Evolutionary conservation across 2,888 invertebrate genomes (phyloP), one percentile per base, ranked within the genome.

Genomic region (Carabus problematicus): DNA sequence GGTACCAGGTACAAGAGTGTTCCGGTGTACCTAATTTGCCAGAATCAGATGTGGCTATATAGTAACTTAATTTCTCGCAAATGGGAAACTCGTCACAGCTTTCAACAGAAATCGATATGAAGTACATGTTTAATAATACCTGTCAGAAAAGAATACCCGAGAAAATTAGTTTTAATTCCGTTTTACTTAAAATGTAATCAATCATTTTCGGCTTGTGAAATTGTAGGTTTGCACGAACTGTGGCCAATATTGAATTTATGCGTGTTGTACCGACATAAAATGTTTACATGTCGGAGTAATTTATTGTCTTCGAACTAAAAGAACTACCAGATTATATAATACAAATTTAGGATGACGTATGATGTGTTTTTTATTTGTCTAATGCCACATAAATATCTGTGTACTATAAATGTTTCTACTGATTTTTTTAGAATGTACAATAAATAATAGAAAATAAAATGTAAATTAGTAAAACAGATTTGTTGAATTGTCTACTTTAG

Each of bases 1-100:
- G 63, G 64, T 64, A 56, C 64, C 64, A 55, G 64, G 64, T 16
- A 64, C 64, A 64, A 55, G 12, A 64, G 45, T 19, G 64, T 29
- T 43, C 41, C 12, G 6, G 19, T 39, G 8, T n/a, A 43, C 55
- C 29, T 19, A 64, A 64, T 64, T 64, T 64, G 29, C 56, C n/a
- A 43, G 54, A 29, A 29, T 40, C 54, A 41, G 42, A 63, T 54
- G 63, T 54, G 18, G 29, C 29, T 29, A 42, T 63, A 42, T 41
- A 49, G 41, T 41, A 55, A 63, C 29, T 29, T 55, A 56, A 64
- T 64, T 64, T 45, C 64, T 55, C 55, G 64, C 64, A 64, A 63
- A 52, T 54, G n/a, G 42, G 18, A 41, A 39, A 41, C 39, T 41
- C 64, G 19, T 56, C 55, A 64, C 18, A 18, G 64, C 42, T 56